Evolutionary conservation across 2,113 vertebrate species (phyloP).

Genomic region (Sylvia atricapilla): DNA sequence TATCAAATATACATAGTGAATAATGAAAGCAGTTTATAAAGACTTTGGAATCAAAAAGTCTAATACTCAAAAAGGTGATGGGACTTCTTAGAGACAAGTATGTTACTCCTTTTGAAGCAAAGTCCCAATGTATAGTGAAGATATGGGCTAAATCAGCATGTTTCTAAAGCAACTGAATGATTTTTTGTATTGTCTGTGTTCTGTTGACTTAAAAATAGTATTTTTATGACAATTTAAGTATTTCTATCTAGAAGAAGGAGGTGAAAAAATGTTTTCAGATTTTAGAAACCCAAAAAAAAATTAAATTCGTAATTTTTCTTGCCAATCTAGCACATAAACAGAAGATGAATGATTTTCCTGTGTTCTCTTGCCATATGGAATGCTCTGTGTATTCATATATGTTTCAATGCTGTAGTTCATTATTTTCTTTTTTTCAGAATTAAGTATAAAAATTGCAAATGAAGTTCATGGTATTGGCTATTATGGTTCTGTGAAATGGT

Average conservation of each 20-base stretch:
- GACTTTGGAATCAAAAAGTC: background rate
- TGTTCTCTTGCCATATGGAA: background rate
- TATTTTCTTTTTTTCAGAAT: background rate
- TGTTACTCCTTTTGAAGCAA: background rate
- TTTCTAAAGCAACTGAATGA: background rate
- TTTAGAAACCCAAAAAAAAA: background rate
- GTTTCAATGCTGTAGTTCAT: background rate
- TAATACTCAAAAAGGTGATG: background rate
- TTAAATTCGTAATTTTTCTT: background rate
- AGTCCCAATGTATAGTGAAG: background rate
- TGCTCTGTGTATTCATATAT: background rate
- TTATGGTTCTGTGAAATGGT: background rate
- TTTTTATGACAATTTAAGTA: background rate
- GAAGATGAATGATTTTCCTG: background rate
- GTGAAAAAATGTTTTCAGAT: background rate
- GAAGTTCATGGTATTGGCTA: background rate
- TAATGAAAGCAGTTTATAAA: conserved; percentile 41
- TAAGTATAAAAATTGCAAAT: background rate
- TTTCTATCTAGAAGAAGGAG: background rate
- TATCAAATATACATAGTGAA: background rate
- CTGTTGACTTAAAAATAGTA: background rate
- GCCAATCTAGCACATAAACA: background rate
- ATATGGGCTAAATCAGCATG: background rate
- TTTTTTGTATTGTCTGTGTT: background rate
- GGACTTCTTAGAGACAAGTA: background rate